These are phyloP conservation scores for Cotesia typhae DNA, from an alignment of 1,140 invertebrate genomes.

Conservation along the genomic window DNA sequence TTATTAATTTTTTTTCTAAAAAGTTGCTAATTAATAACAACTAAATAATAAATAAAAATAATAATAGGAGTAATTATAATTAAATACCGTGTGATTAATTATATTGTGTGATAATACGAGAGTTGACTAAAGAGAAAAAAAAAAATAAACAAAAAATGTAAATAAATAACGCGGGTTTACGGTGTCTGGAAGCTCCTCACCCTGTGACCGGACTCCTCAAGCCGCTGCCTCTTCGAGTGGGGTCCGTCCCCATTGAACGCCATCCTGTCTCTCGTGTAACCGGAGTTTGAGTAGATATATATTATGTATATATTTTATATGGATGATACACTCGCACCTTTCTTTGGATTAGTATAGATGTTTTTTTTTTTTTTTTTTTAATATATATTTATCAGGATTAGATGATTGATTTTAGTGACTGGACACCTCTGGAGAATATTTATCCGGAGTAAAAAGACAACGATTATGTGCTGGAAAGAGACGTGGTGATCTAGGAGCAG, in stretches of 20 bases:
- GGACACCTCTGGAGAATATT: constrained; percentile 38
- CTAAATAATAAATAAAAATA: too few species aligned
- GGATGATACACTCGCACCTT: constrained; percentile 2
- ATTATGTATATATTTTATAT: too few species aligned
- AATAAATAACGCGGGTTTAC: constrained; percentile 2
- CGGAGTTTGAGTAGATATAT: neutral
- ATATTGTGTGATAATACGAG: too few species aligned
- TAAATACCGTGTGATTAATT: too few species aligned
- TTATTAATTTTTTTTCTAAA: too few species aligned
- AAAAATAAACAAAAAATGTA: too few species aligned
- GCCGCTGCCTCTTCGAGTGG: constrained; percentile 66
- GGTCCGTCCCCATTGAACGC: constrained; percentile 69
- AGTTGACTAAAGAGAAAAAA: too few species aligned
- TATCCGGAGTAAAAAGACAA: constrained; percentile 9
- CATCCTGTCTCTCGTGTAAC: constrained; percentile 53
- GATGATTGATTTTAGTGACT: constrained; percentile 19
- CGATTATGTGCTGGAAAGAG: constrained; percentile 13
- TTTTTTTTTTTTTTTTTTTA: too few species aligned
- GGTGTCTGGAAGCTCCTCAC: constrained; percentile 53
- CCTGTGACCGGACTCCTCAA: constrained; percentile 67
- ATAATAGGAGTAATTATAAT: too few species aligned
- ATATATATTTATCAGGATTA: too few species aligned
- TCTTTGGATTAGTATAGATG: neutral
- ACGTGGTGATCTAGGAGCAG: neutral
- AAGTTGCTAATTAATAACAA: too few species aligned